These are phyloP conservation scores for Sinocyclocheilus anophthalmus DNA, from an alignment of 2,113 vertebrate genomes.

Conservation along the genomic window DNA sequence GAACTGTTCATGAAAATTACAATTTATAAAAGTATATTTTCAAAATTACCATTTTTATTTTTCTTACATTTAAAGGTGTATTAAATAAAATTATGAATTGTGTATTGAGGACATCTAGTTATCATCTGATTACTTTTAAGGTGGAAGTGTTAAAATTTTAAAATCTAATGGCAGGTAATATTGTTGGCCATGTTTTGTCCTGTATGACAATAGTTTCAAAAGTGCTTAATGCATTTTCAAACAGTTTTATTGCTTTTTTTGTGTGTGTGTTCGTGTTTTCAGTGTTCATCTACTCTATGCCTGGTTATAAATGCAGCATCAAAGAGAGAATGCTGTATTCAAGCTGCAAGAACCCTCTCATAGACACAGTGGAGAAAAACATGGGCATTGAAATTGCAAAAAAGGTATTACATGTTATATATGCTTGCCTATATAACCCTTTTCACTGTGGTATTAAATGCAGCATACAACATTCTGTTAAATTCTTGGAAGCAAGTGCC, in stretches of 20 bases:
- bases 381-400: conserved; percentile 81
- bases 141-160: neutral
- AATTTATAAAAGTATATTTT: neutral
- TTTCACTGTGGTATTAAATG: neutral
- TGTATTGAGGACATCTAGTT: neutral
- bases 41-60: neutral
- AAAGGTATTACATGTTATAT: conserved; percentile 73
- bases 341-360: conserved; percentile 85
- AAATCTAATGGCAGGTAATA: neutral
- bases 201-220: neutral
- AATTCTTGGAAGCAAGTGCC: neutral
- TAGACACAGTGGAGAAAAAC: conserved; percentile 83
- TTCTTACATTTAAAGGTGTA: neutral
- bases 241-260: neutral
- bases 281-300: conserved; percentile 94
- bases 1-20: too few relatives aligned
- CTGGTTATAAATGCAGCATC: conserved; percentile 87
- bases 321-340: conserved; percentile 89
- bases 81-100: neutral
- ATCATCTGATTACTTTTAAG: too few relatives aligned
- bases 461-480: neutral
- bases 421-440: neutral
- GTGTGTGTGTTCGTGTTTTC: conserved; percentile 37
- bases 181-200: neutral
- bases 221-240: neutral